Base-by-base conservation (phyloP, 2,113 vertebrate genomes). In the Cygnus buccinator region DNA sequence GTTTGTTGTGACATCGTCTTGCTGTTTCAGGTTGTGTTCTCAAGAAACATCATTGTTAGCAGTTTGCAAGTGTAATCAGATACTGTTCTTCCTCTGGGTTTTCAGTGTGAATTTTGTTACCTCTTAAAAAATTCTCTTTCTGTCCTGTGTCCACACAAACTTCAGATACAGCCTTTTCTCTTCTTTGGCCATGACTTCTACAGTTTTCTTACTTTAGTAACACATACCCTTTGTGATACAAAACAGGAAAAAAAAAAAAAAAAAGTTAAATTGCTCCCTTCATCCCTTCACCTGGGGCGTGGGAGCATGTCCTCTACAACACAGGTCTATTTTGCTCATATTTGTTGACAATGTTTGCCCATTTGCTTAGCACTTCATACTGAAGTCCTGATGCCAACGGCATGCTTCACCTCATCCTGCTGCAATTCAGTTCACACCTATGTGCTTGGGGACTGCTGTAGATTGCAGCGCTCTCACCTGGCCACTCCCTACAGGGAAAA, bases 51-150 rank as follows among this genome's bases (percentile, higher is more conserved):
- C n/a, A 61, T 2, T 6, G 23, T 28, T 28, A 77, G 54, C 21
- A 81, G 76, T 87, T 93, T 80, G 85, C 37, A 95, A 48, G 66
- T 76, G 39, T 41, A 82, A 78, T 86, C 52, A 74, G 54, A 80
- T 87, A 72, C 10, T 86, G 79, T 41, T 57, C 52, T 92, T 93
- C 81, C 41, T 87, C 59, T 73, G 54, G 39, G 61, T 84, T 95
- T 96, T 89, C 46, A 83, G 46, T 54, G 33, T 58, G 52, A 94
- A 68, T 88, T 94, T 91, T 94, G 28, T 70, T 85, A 59, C 35
- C 18, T 76, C 61, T 78, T 67, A 33, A 81, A 76, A 92, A 82
- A 72, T 29, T 35, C 3, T 0, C 6, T 75, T 81, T 80, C 73
- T 86, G 29, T 63, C 13, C 8, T 13, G 3, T 54, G 41, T 72